Base-by-base conservation (phyloP, 2,888 invertebrate species). In the Metalampra italica region DNA sequence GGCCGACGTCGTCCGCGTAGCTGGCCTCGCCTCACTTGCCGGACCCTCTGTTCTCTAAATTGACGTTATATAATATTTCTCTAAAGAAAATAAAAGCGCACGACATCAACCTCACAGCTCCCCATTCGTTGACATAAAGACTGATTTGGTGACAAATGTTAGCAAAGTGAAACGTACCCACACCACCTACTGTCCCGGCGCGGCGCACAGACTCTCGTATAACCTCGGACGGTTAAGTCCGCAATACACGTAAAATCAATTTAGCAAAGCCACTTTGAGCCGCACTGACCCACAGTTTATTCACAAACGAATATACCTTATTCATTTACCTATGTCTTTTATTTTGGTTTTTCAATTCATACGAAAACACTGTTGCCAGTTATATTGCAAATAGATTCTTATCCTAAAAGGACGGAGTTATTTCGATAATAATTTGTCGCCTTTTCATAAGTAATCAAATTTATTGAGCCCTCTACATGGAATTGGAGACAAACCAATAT, bases 171-270 rank as follows among this genome's bases (percentile, higher is more conserved):
- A 22, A 22, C 22, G 22, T 22, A 5, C 22, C 5, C n/a, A n/a
- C n/a, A n/a, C n/a, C n/a, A n/a, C n/a, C n/a, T n/a, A n/a, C 71
- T 75, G 73, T 64, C 71, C 72, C 67, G 65, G 62, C 66, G 62
- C 60, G 54, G 59, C 65, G 59, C 53, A 62, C 59, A 66, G 68
- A 65, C 59, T 66, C n/a, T 66, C 71, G 68, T 71, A 68, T 70
- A 63, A 68, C 62, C 66, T 68, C 57, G 71, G 60, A 59, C 65
- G 66, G 62, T 74, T 75, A 77, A 82, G 71, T 79, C 79, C 75
- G 68, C 82, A 78, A 79, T 84, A 88, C 88, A 88, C 79, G 84
- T 84, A 81, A 88, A 87, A 87, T 87, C 87, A 87, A 87, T 88
- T 88, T 87, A 77, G 71, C 72, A 84, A 87, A 88, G 81, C 88